Evolutionary conservation across 2,888 invertebrate species (phyloP).

Genomic region (Ferrisia virgata): DNA sequence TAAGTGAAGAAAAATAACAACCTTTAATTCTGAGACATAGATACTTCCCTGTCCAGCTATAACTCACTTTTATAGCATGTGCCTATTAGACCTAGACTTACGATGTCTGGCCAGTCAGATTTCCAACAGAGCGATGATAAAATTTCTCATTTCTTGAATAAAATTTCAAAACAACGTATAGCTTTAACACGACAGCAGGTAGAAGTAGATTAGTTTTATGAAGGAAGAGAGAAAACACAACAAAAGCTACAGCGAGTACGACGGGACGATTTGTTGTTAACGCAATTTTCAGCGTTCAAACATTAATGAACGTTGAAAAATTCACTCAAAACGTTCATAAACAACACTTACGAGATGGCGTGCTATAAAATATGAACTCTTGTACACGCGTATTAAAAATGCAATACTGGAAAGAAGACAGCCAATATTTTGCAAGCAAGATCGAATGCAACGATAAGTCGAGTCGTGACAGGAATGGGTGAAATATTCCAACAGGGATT

Average conservation of each 20-base stretch:
- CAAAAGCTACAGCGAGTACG: too few relatives aligned
- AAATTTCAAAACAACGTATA: neutral
- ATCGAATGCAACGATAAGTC: neutral
- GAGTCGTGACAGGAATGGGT: neutral
- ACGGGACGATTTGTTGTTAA: neutral
- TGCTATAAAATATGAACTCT: slow-evolving; percentile 1
- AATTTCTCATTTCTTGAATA: neutral
- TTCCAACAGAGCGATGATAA: neutral
- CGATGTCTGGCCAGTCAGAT: neutral
- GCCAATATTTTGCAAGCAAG: neutral
- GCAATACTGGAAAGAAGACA: neutral
- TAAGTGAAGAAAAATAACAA: too few relatives aligned
- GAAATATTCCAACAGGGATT: slow-evolving; percentile 6
- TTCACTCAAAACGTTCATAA: slow-evolving; percentile 8
- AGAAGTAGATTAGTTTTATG: neutral
- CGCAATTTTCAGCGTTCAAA: neutral
- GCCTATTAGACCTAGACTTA: too few relatives aligned
- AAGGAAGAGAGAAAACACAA: neutral
- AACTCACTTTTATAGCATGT: too few relatives aligned
- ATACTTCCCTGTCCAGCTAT: too few relatives aligned
- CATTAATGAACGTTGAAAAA: slow-evolving; percentile 15
- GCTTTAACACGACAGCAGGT: neutral
- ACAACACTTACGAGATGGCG: neutral
- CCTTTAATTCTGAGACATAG: too few relatives aligned
- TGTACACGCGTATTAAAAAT: neutral